Conservation (phyloP, 2,888 invertebrate species). For the Polydrusus tereticollis region DNA sequence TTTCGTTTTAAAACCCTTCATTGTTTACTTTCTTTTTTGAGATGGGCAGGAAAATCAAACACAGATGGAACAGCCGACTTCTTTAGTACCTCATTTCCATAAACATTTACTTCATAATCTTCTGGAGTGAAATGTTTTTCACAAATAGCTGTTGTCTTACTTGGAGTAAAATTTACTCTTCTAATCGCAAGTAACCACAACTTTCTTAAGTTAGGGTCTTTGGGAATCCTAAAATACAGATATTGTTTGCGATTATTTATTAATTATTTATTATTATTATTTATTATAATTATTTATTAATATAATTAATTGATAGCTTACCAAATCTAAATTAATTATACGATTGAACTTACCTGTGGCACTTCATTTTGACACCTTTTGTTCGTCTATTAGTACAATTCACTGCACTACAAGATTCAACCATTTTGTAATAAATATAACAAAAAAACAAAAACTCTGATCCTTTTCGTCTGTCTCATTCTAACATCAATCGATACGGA, state of each 20-base stretch:
- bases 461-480: background rate
- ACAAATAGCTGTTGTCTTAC: conserved; percentile 11
- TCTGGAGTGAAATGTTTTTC: conserved; percentile 22
- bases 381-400: background rate
- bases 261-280: no score
- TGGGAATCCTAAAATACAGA: conserved; percentile 10
- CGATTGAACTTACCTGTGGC: background rate
- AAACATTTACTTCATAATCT: conserved; percentile 19
- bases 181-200: conserved; percentile 12
- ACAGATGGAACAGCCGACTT: conserved; percentile 17
- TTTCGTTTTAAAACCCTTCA: conserved; percentile 1
- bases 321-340: background rate
- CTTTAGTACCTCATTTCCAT: conserved; percentile 22
- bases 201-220: conserved; percentile 4
- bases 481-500: background rate
- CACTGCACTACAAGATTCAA: background rate
- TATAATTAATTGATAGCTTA: background rate
- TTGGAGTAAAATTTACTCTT: conserved; percentile 18
- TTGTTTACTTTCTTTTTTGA: background rate
- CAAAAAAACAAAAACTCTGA: background rate
- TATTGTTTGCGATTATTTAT: background rate
- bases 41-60: conserved; percentile 22
- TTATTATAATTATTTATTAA: no score
- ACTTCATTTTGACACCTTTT: background rate
- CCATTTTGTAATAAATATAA: background rate